Evolutionary conservation across 2,888 invertebrate species (phyloP), one percentile per base, ranked within the genome.

Genomic region (Coleophora deauratella): DNA sequence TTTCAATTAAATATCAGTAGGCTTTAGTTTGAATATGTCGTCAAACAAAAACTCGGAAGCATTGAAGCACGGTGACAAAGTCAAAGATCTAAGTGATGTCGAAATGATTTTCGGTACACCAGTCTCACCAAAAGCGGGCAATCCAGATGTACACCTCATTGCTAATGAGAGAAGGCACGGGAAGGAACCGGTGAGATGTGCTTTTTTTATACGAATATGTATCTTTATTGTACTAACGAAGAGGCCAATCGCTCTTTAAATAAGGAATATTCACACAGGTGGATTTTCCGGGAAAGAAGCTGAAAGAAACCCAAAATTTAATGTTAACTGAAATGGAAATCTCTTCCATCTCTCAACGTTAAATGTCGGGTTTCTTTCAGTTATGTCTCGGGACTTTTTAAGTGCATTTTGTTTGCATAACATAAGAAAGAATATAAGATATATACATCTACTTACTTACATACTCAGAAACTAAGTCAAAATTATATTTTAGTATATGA

Each of bases 21-120:
- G 3, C 8, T 32, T 32, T 32, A 11, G 11, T n/a, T 3, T 32
- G 11, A 32, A 32, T 32, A n/a, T 37, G 40, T 21, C 30, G 34
- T 31, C 58, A 2, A 52, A 58, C 15, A 67, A 63, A 40, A 48
- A 52, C 30, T 30, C 45, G 2, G 46, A 45, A 8, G 52, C 46
- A 37, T 40, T 51, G 31, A 50, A 47, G 10, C 8, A 21, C 6
- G 21, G 21, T 21, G 21, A 21, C 21, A 12, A 15, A 32, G 39
- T 8, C 27, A 34, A 2, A 59, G 54, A 37, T 40, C 54, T 6
- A 13, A 64, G 66, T 14, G 69, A 65, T 6, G 52, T 82, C 0
- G 76, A 76, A 35, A 66, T 63, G 64, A 61, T 82, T 41, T 82
- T 81, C 43, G 79, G 80, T 1, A 69, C 50, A 8, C 65, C 72